phyloP scores from a whole-genome alignment of 2,113 vertebrate species.

The Clupea harengus region DNA sequence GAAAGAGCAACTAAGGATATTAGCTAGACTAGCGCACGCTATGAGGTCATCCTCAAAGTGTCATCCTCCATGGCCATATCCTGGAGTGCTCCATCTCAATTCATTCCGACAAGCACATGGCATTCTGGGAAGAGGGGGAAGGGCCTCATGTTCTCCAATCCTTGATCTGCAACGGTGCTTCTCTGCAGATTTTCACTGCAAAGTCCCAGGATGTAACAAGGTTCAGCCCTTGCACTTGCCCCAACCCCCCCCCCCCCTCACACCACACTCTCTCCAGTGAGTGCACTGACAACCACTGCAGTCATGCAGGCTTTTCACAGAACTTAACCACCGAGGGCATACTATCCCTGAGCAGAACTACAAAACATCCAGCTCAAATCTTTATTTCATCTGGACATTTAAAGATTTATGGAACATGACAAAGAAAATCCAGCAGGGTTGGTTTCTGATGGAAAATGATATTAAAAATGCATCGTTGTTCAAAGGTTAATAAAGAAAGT shows the following conservation, averaged over 20 bases:
- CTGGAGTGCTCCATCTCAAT: not conserved
- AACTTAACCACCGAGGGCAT: not conserved
- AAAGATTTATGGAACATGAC: constrained; percentile 8
- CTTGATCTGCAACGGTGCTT: not conserved
- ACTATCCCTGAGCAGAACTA: not conserved
- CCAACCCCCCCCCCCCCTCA: not conserved
- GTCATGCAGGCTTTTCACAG: not conserved
- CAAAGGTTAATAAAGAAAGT: constrained; percentile 16
- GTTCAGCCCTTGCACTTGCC: not conserved
- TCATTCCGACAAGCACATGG: not conserved
- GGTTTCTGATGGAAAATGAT: not conserved
- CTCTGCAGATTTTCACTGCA: not conserved
- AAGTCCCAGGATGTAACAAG: not conserved
- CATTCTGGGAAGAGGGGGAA: not conserved
- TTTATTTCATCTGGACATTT: not conserved
- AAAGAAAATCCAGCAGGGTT: not conserved
- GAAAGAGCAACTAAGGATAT: not conserved
- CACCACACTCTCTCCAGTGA: not conserved
- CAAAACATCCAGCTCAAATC: not conserved
- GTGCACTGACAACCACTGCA: not conserved
- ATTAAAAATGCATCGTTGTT: constrained; percentile 17
- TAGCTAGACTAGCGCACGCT: not conserved
- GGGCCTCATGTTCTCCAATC: not conserved
- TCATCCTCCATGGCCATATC: not conserved
- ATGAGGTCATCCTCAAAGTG: not conserved